Evolutionary conservation across 2,888 invertebrate species (phyloP).

Genomic region (Morinoia aosen): DNA sequence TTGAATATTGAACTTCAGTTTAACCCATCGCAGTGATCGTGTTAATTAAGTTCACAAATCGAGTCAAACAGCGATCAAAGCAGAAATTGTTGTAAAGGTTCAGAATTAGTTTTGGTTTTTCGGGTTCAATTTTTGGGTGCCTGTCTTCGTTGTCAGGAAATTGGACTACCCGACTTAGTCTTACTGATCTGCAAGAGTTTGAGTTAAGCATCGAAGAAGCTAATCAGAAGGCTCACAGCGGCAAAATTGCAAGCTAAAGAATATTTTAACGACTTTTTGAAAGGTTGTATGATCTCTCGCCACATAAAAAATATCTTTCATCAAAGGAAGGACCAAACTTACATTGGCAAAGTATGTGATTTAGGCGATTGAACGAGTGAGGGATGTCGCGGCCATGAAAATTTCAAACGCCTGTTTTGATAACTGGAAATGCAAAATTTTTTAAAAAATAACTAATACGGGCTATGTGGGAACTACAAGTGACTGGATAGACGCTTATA

Average conservation of each 20-base stretch:
- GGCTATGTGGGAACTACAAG: no score
- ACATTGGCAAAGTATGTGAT: no score
- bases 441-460: no score
- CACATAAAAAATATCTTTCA: background rate
- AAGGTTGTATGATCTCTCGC: background rate
- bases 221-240: background rate
- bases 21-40: no score
- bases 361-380: no score
- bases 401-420: background rate
- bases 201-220: background rate
- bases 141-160: background rate
- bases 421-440: background rate
- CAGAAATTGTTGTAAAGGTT: background rate
- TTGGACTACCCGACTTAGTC: background rate
- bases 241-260: background rate
- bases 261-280: background rate
- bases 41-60: background rate
- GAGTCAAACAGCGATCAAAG: no score
- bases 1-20: no score
- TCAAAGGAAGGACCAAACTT: no score
- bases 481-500: no score
- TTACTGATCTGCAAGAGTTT: background rate
- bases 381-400: background rate
- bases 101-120: background rate
- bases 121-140: background rate